Evolutionary conservation across 2,113 vertebrate genomes (phyloP).

Genomic region (Henicopernis longicauda): DNA sequence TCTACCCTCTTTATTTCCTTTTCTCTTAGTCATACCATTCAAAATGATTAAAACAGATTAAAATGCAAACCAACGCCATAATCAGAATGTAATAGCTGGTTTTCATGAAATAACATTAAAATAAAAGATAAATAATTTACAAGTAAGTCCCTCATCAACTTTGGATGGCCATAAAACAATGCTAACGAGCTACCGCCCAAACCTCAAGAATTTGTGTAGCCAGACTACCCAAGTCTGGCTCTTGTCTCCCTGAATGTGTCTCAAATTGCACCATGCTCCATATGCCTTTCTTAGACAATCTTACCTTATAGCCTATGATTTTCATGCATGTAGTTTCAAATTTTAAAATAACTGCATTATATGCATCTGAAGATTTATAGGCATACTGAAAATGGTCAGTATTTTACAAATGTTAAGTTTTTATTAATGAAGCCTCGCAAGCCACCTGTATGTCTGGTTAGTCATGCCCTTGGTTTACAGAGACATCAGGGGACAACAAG

Average conservation of each 20-base stretch:
- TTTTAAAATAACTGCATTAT: background rate
- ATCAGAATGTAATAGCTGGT: background rate
- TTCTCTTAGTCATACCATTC: background rate
- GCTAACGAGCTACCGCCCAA: background rate
- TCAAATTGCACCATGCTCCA: background rate
- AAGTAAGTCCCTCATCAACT: background rate
- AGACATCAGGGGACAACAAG: background rate
- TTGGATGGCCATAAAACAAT: background rate
- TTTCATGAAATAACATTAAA: background rate
- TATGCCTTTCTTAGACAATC: background rate
- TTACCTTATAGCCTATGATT: background rate
- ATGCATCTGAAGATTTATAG: background rate
- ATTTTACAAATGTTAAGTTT: background rate
- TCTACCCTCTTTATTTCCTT: background rate
- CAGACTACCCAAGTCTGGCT: background rate
- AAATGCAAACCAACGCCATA: background rate
- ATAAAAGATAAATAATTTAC: constrained; percentile 8
- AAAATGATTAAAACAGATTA: background rate
- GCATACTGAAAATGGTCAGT: background rate
- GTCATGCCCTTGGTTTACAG: background rate
- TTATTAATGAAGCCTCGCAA: background rate
- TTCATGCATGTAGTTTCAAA: background rate
- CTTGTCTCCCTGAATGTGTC: background rate
- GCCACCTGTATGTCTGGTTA: background rate
- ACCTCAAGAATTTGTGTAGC: background rate